Base-by-base conservation (phyloP, 2,797 vertebrate species). In the Octomys mimax region DNA sequence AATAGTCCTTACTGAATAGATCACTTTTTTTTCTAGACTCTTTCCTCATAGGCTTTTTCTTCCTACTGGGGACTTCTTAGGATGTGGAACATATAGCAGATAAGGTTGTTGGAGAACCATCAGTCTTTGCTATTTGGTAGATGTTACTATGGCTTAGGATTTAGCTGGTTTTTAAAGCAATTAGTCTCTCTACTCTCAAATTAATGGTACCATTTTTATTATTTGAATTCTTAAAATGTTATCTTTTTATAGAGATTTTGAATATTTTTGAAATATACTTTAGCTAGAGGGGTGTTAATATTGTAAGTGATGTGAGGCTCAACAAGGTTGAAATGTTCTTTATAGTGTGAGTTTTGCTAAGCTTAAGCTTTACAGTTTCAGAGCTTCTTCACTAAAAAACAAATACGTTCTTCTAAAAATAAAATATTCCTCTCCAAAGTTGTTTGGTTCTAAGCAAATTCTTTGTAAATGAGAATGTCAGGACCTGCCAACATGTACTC, bases 161-260 rank as follows among this genome's bases (percentile, higher is more conserved):
- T 39, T 87, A 89, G 68, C 0, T 88, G 85, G 14, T 68, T 96
- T 97, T 89, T 59, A 49, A 87, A 3, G 12, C 7, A 86, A 89
- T 78, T 28, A 64, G 57, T 70, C 96, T 93, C 86, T 42, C 0
- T 57, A 31, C 33, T 96, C 79, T 97, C 49, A 95, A 4, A 59
- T 96, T 21, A 39, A 88, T 82, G 84, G 61, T 86, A 92, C 91
- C 54, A 12, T 90, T 96, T 95, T 61, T 0, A 2, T 36, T 94
- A 87, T 26, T 95, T 46, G 8, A 1, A n/a, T 88, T 93, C 96
- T 52, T 92, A 91, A 96, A 95, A 87, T 61, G 61, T 97, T 93
- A 49, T 57, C 52, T 81, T 90, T 95, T 85, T 61, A 70, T 73
- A 61, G 83, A 95, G 95, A 96, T 80, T 89, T 39, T 7, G 80